These are phyloP conservation scores for Matsumyia berberina DNA, from an alignment of 2,888 invertebrate species.

Conservation along the genomic window DNA sequence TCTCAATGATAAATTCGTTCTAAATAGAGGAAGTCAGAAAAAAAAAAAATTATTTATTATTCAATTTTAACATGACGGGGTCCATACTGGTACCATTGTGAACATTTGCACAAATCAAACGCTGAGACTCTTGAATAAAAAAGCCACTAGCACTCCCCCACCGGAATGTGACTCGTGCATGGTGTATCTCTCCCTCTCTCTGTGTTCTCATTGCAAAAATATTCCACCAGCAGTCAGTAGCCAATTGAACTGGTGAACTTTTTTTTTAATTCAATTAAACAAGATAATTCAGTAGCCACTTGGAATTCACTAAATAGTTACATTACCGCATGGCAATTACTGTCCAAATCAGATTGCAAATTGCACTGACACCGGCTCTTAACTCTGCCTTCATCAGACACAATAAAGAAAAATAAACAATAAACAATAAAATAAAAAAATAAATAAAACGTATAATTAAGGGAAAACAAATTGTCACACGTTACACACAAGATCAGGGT, in stretches of 20 bases:
- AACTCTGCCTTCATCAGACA: too few species aligned
- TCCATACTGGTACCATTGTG: neutral
- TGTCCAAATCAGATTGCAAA: neutral
- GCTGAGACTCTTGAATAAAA: constrained; percentile 35
- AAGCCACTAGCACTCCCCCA: constrained; percentile 12
- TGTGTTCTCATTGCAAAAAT: constrained; percentile 53
- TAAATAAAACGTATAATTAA: neutral
- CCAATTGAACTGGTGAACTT: constrained; percentile 71
- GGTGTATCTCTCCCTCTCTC: neutral
- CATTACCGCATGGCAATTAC: neutral
- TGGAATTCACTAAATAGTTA: constrained; percentile 12
- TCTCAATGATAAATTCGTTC: constrained; percentile 39
- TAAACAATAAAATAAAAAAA: neutral
- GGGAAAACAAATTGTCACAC: neutral
- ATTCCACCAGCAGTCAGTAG: constrained; percentile 54
- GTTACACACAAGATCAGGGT: constrained; percentile 22
- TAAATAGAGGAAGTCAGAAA: constrained; percentile 25
- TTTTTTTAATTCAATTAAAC: constrained; percentile 70
- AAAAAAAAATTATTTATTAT: constrained; percentile 4
- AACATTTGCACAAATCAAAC: constrained; percentile 51
- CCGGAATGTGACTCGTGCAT: neutral
- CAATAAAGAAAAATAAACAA: too few species aligned
- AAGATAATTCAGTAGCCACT: constrained; percentile 27
- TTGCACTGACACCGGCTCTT: neutral
- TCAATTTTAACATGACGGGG: constrained; percentile 38